Base-by-base conservation (phyloP, 1,140 invertebrate genomes). In the Uloborus diversus region DNA sequence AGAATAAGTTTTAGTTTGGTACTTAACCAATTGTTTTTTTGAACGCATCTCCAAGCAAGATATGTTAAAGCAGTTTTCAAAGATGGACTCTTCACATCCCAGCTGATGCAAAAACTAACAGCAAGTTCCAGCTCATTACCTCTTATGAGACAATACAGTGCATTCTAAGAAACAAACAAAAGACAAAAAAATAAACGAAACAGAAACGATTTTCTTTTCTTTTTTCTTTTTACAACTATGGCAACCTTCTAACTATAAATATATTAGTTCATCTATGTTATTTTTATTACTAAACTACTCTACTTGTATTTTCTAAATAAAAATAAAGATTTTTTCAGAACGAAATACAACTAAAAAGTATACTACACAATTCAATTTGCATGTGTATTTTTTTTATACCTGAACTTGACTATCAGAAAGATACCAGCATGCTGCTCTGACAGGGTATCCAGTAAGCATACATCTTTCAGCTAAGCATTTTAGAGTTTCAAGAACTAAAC, bases 61-160 rank as follows among this genome's bases (percentile, higher is more conserved):
- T 86, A 85, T 47, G 85, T 84, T 28, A 86, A 61, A n/a, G 86
- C 86, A 23, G 83, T 65, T 33, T 84, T 78, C 13, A 84, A 83
- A 17, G 84, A 81, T 30, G 81, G 20, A 47, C 83, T 75, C 20
- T 82, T 75, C 30, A 75, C 82, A 13, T 84, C 82, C 20, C 88
- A 81, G 9, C 86, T 85, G 23, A 71, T 82, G 47, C 86, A 87
- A 27, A 87, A 80, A 51, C 84, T 83, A 28, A 86, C 83, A 25
- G 87, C 87, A 14, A 89, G 82, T 79, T 88, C 88, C 51, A 88
- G 66, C 73, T 88, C 88, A 84, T 87, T 84, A 25, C 86, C 87
- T 71, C 86, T 83, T 11, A 89, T 85, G 37, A 89, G 82, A 57
- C 84, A 84, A 42, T 83, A 83, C 56, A 89, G 81, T n/a, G 87